Percentiles rank a stretch among this genome's conserved stretches.
Conservation (phyloP, 30 jellyfish, hydroid and myxozoan species). For the Turritopsis dohrnii region DNA sequence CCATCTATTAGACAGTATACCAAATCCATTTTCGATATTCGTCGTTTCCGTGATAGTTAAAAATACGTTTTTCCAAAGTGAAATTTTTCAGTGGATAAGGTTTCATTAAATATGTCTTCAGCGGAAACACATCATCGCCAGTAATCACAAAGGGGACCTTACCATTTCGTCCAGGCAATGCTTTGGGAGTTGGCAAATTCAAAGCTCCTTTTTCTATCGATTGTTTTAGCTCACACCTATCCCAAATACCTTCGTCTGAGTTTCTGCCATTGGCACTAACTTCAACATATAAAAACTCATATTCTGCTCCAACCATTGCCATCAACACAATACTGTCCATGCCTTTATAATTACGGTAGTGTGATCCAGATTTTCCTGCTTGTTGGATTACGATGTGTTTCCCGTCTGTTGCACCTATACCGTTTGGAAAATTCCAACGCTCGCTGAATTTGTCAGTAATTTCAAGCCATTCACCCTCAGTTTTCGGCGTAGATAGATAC, state of each 20-base stretch:
- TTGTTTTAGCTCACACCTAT: neutral
- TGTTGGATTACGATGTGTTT: constrained; percentile 13
- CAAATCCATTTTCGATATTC: neutral
- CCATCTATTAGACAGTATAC: neutral
- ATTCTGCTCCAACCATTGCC: constrained; percentile 19
- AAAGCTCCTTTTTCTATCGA: constrained; percentile 1
- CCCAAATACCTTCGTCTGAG: constrained; percentile 19
- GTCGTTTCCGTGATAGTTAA: constrained; percentile 2
- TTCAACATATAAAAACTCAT: too few species aligned
- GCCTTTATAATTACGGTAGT: constrained; percentile 11
- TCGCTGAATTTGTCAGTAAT: neutral
- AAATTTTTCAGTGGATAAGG: constrained; percentile 10
- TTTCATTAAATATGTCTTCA: constrained; percentile 8
- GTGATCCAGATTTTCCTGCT: constrained; percentile 1
- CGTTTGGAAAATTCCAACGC: constrained; percentile 15
- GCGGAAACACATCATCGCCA: constrained; percentile 19
- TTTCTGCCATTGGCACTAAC: neutral
- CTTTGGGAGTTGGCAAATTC: neutral
- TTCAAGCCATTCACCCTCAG: constrained; percentile 8
- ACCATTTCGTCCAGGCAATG: constrained; percentile 6
- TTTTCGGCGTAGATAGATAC: too few species aligned
- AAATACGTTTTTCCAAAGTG: constrained; percentile 2
- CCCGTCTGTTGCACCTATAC: constrained; percentile 8
- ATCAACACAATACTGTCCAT: constrained; percentile 6
- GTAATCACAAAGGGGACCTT: constrained; percentile 5